Base-by-base conservation (phyloP, 1,140 invertebrate species). In the Drosophila busckii region DNA sequence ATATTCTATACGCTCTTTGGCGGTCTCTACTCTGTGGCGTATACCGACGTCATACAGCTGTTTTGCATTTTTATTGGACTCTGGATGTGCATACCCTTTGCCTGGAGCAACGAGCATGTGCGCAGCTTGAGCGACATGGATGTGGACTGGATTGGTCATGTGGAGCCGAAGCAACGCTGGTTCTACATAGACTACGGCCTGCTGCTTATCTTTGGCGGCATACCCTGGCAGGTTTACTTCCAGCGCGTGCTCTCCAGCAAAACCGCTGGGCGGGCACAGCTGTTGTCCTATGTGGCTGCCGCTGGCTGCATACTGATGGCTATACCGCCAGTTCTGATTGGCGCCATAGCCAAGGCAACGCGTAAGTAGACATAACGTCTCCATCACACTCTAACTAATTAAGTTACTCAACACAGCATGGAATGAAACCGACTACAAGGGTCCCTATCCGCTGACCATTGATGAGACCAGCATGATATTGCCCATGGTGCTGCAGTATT, bases 161-260 rank as follows among this genome's bases (percentile, higher is more conserved):
- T 99, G 2, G 90, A 93, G 4, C 87, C 91, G 0, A 88, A 91
- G 3, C 92, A 95, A 49, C 92, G 93, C 28, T 96, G 94, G 85
- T 92, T 90, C 38, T 99, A 98, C 87, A 83, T 97, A 12, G 98
- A 99, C 89, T 93, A 95, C 61, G 96, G 94, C 13, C 89, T 99
- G 41, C 89, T 99, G 34, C 90, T 99, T 4, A 90, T 98, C 29
- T 98, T 99, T 78, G 98, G 98, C 4, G 98, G 98, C 15, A 99
- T 99, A 70, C 98, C 98, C 0, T 99, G 98, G 98, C 96, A 98
- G 92, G 97, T 98, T 2, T 99, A 99, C 86, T 99, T 99, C 88
- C 98, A 99, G 89, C 89, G 98, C 28, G 98, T 99, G 0, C 88
- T 99, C 41, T 98, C 97, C 23, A 97, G 96, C 62, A 97, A 97